Base-by-base conservation (phyloP, 2,888 invertebrate genomes). In the Invenusta paracnida region DNA sequence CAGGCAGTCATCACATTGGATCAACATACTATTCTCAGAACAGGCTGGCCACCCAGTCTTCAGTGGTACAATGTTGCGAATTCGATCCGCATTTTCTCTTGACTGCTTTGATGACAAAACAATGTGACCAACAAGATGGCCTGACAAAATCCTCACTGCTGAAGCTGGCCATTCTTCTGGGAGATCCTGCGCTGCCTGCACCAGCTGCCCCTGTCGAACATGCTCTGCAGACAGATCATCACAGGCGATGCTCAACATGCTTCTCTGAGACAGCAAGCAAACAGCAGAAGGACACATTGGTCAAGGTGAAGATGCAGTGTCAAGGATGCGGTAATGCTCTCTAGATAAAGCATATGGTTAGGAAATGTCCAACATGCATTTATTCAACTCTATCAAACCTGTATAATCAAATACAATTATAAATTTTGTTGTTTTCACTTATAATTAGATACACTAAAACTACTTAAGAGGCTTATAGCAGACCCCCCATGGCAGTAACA, bases 31-130 rank as follows among this genome's bases (percentile, higher is more conserved):
- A 2, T 79, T 79, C 79, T 79, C 11, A 25, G 79, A 79, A 79
- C 79, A n/a, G 23, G 79, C 79, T 79, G 79, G 25, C 23, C 79
- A 79, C 79, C 79, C 79, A 79, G 79, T 79, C 23, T 79, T 79
- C 28, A 27, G 79, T 79, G 79, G 79, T 79, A 79, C 79, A 25
- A 79, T 79, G 79, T 79, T n/a, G 23, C 5, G 79, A 25, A 79
- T 11, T n/a, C 23, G 23, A 25, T 79, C 11, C 23, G 23, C 28
- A 79, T 79, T 25, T 79, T n/a, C 25, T 79, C 23, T 25, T 79
- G 79, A 48, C 48, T 48, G 25, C 23, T 79, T 79, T 27, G 79
- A 79, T 27, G 79, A 79, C 5, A n/a, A 79, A 79, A 27, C 23
- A 27, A 79, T 11, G 79, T 17, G 48, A 79, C 79, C 23, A 79